These are phyloP conservation scores for Neocrepidodera transversa DNA, from an alignment of 2,888 invertebrate genomes.

Conservation along the genomic window DNA sequence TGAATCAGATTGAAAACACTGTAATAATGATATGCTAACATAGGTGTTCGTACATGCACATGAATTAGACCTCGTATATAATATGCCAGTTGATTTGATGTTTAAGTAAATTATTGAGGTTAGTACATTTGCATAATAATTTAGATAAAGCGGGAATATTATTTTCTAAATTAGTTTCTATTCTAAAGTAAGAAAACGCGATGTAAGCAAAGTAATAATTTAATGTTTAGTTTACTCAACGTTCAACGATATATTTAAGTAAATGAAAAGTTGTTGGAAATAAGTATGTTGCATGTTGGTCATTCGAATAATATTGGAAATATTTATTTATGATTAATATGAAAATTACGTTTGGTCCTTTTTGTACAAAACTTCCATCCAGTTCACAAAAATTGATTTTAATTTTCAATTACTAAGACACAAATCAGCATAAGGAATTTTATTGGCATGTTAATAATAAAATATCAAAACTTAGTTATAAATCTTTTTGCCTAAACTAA, in stretches of 20 bases:
- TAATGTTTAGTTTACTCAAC: background rate
- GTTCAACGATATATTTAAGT: background rate
- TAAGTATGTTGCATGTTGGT: too few species aligned
- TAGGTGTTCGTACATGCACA: slow-evolving; percentile 20
- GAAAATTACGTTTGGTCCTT: too few species aligned
- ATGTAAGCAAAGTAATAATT: background rate
- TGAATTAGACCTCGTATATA: slow-evolving; percentile 15
- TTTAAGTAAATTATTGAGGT: slow-evolving; percentile 18
- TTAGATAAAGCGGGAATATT: slow-evolving; percentile 14
- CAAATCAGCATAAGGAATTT: too few species aligned
- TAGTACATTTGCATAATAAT: slow-evolving; percentile 17
- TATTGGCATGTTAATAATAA: too few species aligned
- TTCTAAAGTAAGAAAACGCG: background rate
- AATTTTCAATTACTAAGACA: too few species aligned
- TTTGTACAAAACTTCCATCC: too few species aligned
- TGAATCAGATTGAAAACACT: slow-evolving; percentile 15
- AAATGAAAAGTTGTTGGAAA: too few species aligned
- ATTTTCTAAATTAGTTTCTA: slow-evolving; percentile 10
- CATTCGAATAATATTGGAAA: too few species aligned
- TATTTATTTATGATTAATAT: too few species aligned
- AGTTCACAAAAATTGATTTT: too few species aligned
- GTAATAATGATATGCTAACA: slow-evolving; percentile 17
- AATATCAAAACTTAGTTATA: too few species aligned
- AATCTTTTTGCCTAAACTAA: background rate
- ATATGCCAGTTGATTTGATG: slow-evolving; percentile 10